A percentile compares a stretch with the other conserved stretches of the same genome.
These are phyloP conservation scores for Drosophila quadrilineata DNA, from an alignment of 1,140 invertebrate species.

Conservation along the genomic window DNA sequence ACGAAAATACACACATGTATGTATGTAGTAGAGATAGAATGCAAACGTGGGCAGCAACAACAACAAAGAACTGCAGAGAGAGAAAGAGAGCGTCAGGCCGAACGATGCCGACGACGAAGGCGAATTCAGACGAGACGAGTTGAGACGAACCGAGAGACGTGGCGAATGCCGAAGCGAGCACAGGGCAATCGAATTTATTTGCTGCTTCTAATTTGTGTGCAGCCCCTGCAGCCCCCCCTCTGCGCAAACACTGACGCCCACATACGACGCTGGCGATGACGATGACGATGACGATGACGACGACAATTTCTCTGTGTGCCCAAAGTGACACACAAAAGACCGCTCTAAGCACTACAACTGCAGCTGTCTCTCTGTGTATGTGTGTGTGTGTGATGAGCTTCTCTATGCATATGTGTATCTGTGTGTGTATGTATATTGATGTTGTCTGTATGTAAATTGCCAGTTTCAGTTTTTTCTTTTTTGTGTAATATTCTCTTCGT, in stretches of 20 bases:
- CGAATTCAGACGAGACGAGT: slow-evolving; percentile 13
- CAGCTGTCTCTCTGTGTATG: slow-evolving; percentile 8
- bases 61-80: slow-evolving; percentile 21
- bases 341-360: slow-evolving; percentile 42
- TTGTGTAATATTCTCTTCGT: not conserved
- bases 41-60: slow-evolving; percentile 37
- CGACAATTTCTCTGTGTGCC: slow-evolving; percentile 72
- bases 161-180: too few species aligned
- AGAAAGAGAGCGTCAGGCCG: slow-evolving; percentile 37
- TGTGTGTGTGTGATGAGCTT: slow-evolving; percentile 12
- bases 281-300: slow-evolving; percentile 54
- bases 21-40: too few species aligned
- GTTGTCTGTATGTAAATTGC: slow-evolving; percentile 75
- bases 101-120: slow-evolving; percentile 33
- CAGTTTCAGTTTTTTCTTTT: slow-evolving; percentile 51
- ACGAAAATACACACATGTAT: too few species aligned
- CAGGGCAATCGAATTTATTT: slow-evolving; percentile 75
- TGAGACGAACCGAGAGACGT: slow-evolving; percentile 53
- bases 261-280: too few species aligned
- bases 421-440: slow-evolving; percentile 40
- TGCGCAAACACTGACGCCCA: not conserved
- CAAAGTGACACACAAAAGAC: slow-evolving; percentile 75
- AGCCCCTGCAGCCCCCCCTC: not conserved
- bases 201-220: slow-evolving; percentile 65
- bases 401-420: too few species aligned